A percentile compares a stretch with the other conserved stretches of the same genome.
Conservation (phyloP, 2,797 vertebrate genomes). For the Hypotaenidia okinawae region DNA sequence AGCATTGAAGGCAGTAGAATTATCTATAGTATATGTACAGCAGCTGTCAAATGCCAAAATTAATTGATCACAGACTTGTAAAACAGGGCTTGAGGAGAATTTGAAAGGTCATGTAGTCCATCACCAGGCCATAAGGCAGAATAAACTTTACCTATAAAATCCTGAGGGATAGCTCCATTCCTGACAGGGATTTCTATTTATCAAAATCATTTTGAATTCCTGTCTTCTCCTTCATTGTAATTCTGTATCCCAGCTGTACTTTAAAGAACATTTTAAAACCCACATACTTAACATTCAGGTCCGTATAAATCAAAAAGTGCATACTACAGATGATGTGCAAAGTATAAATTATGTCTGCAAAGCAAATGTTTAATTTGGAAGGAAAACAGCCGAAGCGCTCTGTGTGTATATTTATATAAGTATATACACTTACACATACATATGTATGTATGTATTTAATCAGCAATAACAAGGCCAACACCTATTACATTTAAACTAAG, state of each 20-base stretch:
- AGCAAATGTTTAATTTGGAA: background rate
- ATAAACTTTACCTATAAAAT: slow-evolving; percentile 39
- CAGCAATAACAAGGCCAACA: background rate
- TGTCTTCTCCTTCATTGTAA: background rate
- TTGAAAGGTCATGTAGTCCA: slow-evolving; percentile 57
- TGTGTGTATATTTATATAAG: background rate
- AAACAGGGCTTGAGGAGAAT: background rate
- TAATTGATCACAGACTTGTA: slow-evolving; percentile 39
- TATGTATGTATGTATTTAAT: background rate
- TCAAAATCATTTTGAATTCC: background rate
- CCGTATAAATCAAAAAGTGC: background rate
- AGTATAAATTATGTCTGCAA: background rate
- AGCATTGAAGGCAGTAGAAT: background rate
- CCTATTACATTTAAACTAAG: background rate
- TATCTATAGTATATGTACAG: background rate
- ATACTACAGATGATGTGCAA: background rate
- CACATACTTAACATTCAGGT: background rate
- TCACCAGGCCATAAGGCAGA: slow-evolving; percentile 36
- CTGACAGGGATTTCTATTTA: background rate
- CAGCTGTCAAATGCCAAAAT: slow-evolving; percentile 32
- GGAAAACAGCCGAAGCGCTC: background rate
- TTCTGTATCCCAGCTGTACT: background rate
- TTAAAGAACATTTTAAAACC: background rate
- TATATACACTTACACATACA: background rate
- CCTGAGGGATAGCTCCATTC: background rate